Base-by-base conservation (phyloP, 2,797 vertebrate genomes). In the Alfaro cultratus region DNA sequence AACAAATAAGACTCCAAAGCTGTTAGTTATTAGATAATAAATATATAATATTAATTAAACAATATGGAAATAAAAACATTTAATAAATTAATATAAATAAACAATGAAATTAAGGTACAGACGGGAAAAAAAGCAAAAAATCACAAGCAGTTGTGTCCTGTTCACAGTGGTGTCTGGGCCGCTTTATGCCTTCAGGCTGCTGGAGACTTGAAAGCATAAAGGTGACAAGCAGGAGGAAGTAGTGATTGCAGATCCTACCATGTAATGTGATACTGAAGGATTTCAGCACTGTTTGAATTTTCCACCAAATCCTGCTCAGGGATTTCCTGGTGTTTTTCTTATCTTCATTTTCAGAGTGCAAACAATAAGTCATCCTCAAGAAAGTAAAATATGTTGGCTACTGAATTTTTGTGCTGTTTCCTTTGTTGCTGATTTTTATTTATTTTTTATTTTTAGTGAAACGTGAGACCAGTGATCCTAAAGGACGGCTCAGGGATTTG, bases 401-500 rank as follows among this genome's bases (percentile, higher is more conserved):
- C 53, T 12, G 71, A n/a, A 73, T n/a, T 13, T n/a, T 29, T 29
- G 82, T 2, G 51, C 78, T 31, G 51, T 82, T 81, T 62, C 72
- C 7, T 80, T 76, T 68, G 21, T n/a, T 26, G 23, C 68, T 71
- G 68, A 45, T 81, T 53, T 47, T 26, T 3, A 23, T 46, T 23
- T 5, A 16, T 86, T 80, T 77, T 51, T 2, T 2, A 21, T 51
- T 51, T 51, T 11, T 75, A 99, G 98, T 94, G 83, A 98, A 97
- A 94, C 84, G 95, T 36, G 90, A 80, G 77, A 84, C 92, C 79
- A 88, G 31, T 0, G 97, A 98, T 79, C 95, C 96, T 39, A 97
- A 94, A 82, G 96, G 94, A 86, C 96, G 93, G 64, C 73, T 97
- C 0, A 96, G 94, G 90, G 97, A 98, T 31, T 89, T 98, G 85